Base-by-base conservation (phyloP, 2,797 vertebrate species). In the Synanceia verrucosa region DNA sequence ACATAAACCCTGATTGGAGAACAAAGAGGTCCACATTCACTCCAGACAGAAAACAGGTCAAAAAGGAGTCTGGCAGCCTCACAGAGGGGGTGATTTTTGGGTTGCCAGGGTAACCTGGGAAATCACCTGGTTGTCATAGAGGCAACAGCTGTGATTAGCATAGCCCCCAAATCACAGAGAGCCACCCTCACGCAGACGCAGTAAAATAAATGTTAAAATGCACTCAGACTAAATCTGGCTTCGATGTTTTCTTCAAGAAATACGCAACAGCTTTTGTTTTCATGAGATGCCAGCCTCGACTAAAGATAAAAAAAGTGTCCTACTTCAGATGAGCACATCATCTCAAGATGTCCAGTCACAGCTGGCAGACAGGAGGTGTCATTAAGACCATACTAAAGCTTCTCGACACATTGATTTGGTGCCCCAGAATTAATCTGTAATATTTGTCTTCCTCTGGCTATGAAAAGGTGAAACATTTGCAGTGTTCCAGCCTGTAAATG, bases 121-220 rank as follows among this genome's bases (percentile, higher is more conserved):
- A 92, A 87, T 91, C 86, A 92, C 89, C 86, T 82, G 47, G n/a
- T 75, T 85, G 84, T 83, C 78, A 69, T 46, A 61, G 61, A 59
- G 62, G 50, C 65, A 74, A 72, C 79, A 65, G 80, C 80, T 86
- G 84, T 85, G 66, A 86, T 85, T 87, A 83, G 73, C 76, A 56
- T 47, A 51, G 37, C 53, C 63, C 31, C 37, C 2, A 60, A 78
- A 75, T 81, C 75, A 79, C 48, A 86, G 46, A 73, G 69, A 79
- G 62, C 47, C 57, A 55, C 73, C 65, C n/a, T 52, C 52, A 50
- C 6, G 19, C 37, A 67, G 44, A 57, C 3, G 24, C 65, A 60
- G 18, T 9, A 13, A 66, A 56, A 76, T n/a, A n/a, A 47, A 48
- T 26, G 9, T 28, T 21, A 4, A n/a, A 68, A 59, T 1, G 2